These are phyloP conservation scores for Pipistrellus pipistrellus DNA, from an alignment of 2,797 vertebrate genomes.

Conservation along the genomic window DNA sequence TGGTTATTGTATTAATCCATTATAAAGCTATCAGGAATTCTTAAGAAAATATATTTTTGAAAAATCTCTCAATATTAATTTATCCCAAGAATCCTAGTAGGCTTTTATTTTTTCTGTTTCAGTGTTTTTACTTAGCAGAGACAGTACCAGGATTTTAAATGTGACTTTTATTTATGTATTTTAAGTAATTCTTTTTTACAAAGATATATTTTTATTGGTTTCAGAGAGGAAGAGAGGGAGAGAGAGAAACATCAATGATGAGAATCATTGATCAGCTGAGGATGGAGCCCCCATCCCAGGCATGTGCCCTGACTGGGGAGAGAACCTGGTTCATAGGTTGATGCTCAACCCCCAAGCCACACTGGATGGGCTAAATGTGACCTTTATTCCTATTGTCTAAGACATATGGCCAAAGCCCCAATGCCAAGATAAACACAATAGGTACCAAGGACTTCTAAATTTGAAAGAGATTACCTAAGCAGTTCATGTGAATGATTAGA, in stretches of 20 bases:
- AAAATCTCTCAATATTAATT: constrained; percentile 13
- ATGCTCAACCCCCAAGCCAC: too few species aligned
- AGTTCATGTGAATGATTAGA: background rate
- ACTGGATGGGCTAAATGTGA: background rate
- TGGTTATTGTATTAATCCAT: constrained; percentile 7
- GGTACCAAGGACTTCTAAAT: background rate
- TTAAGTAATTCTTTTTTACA: too few species aligned
- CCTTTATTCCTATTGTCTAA: constrained; percentile 3
- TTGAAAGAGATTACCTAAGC: background rate
- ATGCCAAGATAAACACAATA: background rate
- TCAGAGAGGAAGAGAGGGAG: too few species aligned
- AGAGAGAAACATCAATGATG: too few species aligned
- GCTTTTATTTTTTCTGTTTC: background rate
- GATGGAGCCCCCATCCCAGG: too few species aligned
- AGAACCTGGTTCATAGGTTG: too few species aligned
- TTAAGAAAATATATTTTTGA: constrained; percentile 24
- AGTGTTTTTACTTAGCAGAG: background rate
- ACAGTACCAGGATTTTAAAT: background rate
- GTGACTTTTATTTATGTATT: constrained; percentile 11
- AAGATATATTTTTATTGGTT: too few species aligned
- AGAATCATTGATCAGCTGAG: too few species aligned
- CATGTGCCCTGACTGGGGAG: too few species aligned
- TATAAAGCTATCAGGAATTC: background rate
- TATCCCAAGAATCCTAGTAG: background rate
- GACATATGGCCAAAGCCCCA: background rate